Base-by-base conservation (phyloP, 2,113 vertebrate species). In the Stercorarius parasiticus region DNA sequence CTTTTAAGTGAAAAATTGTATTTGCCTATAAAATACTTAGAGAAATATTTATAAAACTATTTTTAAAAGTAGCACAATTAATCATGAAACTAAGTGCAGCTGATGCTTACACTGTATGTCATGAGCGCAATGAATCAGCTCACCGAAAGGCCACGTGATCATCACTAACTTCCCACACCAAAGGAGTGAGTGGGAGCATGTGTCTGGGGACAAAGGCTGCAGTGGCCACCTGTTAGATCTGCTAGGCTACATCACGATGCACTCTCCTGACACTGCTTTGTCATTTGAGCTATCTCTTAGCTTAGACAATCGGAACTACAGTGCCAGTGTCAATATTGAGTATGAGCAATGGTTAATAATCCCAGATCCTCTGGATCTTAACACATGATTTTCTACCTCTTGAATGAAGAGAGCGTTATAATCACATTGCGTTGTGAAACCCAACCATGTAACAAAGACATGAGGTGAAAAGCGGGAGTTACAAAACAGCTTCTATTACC, bases 151-250 rank as follows among this genome's bases (percentile, higher is more conserved):
- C 18, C 30, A 32, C 11, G 3, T 15, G 19, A 36, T 21, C 18
- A 77, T 8, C 29, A 30, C 18, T 34, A 30, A 43, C 16, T 70
- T 69, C 5, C 47, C 21, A 11, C 21, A 47, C 47, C 21, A 21
- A 0, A 0, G 16, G 36, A 86, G 20, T n/a, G 29, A 23, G 45
- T 52, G 36, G 52, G 23, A 93, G 18, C 18, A 53, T 2, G 0
- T 9, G 5, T 78, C 26, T 76, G 43, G 17, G 25, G 11, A 25
- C 15, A 32, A 47, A 21, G 53, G n/a, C 10, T 40, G 43, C n/a
- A 59, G 20, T 20, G 23, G 13, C 16, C 34, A 69, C 42, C 16
- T 70, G 13, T 70, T 69, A 58, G 15, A 62, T 69, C 19, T 69
- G 26, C 26, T 38, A 11, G 13, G 26, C 10, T 64, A 36, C 5